Evolutionary conservation across 2,797 vertebrate genomes (phyloP), one percentile per base, ranked within the genome.

Genomic region (Myotis vivesi): DNA sequence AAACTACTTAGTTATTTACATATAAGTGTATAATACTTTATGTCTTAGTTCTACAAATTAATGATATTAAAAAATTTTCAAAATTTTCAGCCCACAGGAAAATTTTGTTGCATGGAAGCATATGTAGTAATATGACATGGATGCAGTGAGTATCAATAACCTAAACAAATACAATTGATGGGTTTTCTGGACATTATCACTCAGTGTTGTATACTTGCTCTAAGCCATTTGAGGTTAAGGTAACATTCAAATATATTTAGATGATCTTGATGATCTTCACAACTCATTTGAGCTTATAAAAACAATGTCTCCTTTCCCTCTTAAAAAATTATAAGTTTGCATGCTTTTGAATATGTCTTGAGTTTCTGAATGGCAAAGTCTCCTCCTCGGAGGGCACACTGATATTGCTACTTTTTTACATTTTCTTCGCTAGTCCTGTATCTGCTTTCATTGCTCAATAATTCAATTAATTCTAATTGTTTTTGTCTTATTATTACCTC

Each of bases 401-500:
- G 72, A 41, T 80, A 87, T 66, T 79, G 11, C 44, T 53, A 36
- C 22, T 88, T 44, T 71, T 62, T 51, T 80, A 20, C 75, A 68
- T 91, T 87, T 95, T 94, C 22, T 86, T 87, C 59, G 22, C 83
- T 80, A 86, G 46, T 49, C 16, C 33, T 94, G 19, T 73, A 9
- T 88, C 62, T 94, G 38, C 53, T 92, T 89, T 92, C 51, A 82
- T 81, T 94, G 36, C 38, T 86, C 46, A 88, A 57, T 88, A 92
- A 93, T 81, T 95, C 80, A 94, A 51, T 92, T 94, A 92, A 87
- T 92, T 44, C 68, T 94, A 94, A 94, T 91, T 91, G 51, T 94
- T 95, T 51, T 93, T 75, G 49, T 84, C 51, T 97, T 91, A 92
- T 94, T 84, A 82, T 94, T 3, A 73, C 30, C 22, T 89, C 28